Evolutionary conservation across 2,113 vertebrate species (phyloP).

Genomic region (Nyctereutes procyonoides): DNA sequence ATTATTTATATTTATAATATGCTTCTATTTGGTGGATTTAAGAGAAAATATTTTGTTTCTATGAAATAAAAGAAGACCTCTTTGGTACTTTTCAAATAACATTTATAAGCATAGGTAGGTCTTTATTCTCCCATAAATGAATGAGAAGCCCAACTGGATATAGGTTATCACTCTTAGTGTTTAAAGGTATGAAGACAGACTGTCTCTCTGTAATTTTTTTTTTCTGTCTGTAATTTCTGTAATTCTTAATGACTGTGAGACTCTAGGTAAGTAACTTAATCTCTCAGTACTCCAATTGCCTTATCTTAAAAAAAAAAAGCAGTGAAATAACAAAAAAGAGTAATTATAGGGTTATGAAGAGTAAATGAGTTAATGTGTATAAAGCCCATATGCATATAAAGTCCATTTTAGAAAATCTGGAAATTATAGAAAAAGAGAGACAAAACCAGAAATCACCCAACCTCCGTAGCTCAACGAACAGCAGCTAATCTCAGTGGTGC

Average conservation of each 20-base stretch:
- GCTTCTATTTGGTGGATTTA: neutral
- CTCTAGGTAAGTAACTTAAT: neutral
- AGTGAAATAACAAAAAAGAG: neutral
- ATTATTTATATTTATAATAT: neutral
- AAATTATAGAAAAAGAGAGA: constrained; percentile 18
- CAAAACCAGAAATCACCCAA: constrained; percentile 38
- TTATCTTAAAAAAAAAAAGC: neutral
- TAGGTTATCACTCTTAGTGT: neutral
- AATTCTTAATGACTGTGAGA: neutral
- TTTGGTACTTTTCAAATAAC: constrained; percentile 13
- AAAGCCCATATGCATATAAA: constrained; percentile 6
- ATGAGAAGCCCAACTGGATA: neutral
- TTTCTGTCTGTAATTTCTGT: too few species aligned
- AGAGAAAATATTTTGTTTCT: constrained; percentile 27
- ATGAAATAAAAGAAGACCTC: neutral
- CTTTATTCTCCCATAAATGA: neutral
- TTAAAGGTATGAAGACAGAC: neutral
- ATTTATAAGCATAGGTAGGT: constrained; percentile 1
- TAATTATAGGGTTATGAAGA: neutral
- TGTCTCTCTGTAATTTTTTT: neutral
- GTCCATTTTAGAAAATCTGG: constrained; percentile 41
- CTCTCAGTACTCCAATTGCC: neutral
- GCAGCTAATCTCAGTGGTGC: neutral
- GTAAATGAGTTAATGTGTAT: neutral
- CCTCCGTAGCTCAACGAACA: neutral